A percentile compares a stretch with the other conserved stretches of the same genome.
Evolutionary conservation across 37 sponge, comb jelly and placozoan genomes (phyloP).

Genomic region (Geodia barretti): DNA sequence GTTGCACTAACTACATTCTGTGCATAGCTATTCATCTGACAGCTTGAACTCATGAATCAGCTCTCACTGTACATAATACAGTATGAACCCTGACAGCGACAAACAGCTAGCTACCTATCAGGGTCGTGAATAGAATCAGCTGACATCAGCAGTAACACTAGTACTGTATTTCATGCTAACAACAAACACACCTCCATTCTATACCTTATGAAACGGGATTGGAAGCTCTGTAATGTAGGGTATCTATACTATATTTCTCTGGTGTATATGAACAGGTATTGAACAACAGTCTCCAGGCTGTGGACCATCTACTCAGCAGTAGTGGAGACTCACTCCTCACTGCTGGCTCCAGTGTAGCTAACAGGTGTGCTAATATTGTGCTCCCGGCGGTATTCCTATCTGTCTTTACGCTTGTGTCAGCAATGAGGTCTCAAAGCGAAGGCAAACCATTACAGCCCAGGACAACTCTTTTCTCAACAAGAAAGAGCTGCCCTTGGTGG

Average conservation of each 20-base stretch:
- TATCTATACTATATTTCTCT: no score
- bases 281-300: slow-evolving; percentile 8
- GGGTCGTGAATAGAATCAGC: no score
- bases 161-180: neutral
- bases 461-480: neutral
- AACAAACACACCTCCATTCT: neutral
- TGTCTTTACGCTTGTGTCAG: no score
- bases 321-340: neutral
- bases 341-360: neutral
- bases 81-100: no score
- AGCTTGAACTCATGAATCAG: neutral
- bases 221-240: no score
- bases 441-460: neutral
- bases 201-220: no score
- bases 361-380: neutral
- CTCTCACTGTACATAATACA: no score
- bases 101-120: no score
- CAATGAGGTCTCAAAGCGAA: no score
- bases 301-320: slow-evolving; percentile 11
- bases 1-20: neutral
- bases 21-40: neutral
- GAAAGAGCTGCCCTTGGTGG: no score
- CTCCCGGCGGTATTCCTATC: neutral
- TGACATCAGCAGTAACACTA: neutral
- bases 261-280: slow-evolving; percentile 23